phyloP scores from a whole-genome alignment of 1,140 invertebrate species.

The Drosophila arizonae region DNA sequence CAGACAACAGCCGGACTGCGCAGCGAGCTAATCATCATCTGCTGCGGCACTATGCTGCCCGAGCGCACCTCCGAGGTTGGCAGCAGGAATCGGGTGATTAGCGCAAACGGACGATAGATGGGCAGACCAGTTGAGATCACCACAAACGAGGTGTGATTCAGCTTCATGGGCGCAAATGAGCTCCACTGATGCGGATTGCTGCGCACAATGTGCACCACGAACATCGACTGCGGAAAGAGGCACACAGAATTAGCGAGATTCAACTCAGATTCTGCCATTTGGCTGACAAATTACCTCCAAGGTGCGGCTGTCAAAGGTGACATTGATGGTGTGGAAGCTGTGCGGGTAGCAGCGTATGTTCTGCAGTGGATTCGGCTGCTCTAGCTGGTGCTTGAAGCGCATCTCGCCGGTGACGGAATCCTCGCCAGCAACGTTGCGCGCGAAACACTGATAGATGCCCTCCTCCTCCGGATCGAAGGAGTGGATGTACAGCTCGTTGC shows the following conservation, averaged over 20 bases:
- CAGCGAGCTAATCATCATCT: conserved; percentile 69
- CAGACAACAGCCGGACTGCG: conserved; percentile 71
- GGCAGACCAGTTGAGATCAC: conserved; percentile 74
- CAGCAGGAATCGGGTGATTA: conserved; percentile 71
- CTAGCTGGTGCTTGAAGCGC: conserved; percentile 60
- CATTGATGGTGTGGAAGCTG: conserved; percentile 77
- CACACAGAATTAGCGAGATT: not conserved
- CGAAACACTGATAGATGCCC: conserved; percentile 82
- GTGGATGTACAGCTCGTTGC: conserved; percentile 69
- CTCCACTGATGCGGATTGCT: conserved; percentile 77
- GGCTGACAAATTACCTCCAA: conserved; percentile 49
- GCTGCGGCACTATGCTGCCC: conserved; percentile 50
- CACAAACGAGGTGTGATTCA: conserved; percentile 74
- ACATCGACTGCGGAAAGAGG: conserved; percentile 56
- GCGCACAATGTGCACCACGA: conserved; percentile 74
- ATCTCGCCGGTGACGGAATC: conserved; percentile 68
- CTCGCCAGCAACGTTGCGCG: conserved; percentile 76
- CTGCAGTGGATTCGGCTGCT: conserved; percentile 63
- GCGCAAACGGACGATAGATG: conserved; percentile 71
- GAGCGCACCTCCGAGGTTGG: conserved; percentile 63
- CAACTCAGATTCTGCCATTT: not conserved
- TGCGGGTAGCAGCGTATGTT: conserved; percentile 81
- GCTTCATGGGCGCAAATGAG: conserved; percentile 69
- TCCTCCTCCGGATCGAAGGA: conserved; percentile 79
- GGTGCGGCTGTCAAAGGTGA: conserved; percentile 73